phyloP scores from a whole-genome alignment of 2,888 invertebrate genomes.

The Schizaphis graminum region DNA sequence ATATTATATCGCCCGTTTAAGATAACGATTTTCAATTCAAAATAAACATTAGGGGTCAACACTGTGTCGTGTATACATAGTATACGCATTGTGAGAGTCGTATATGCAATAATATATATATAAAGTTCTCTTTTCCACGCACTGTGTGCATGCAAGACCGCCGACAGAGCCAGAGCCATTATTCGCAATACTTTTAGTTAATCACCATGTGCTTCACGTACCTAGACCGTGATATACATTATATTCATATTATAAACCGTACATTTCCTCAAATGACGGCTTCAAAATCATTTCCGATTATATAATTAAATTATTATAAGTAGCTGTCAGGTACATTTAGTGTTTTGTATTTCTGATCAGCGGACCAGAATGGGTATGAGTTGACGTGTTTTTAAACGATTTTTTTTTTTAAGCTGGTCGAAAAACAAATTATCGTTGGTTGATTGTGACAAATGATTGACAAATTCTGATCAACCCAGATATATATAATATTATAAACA shows the following conservation, averaged over 20 bases:
- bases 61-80: not conserved
- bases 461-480: not conserved
- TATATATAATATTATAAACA: not conserved
- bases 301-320: constrained; percentile 15
- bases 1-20: not conserved
- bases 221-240: not conserved
- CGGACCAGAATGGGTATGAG: not conserved
- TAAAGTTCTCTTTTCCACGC: not conserved
- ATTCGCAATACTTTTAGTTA: not conserved
- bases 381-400: not conserved
- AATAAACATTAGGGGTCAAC: constrained; percentile 35
- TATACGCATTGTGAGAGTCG: not conserved
- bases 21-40: constrained; percentile 62
- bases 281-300: not conserved
- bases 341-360: not conserved
- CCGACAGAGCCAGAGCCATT: not conserved
- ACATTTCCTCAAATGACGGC: not conserved
- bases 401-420: not conserved
- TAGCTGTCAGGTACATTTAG: not conserved
- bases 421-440: not conserved
- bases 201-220: not conserved
- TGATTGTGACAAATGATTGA: not conserved
- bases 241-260: not conserved
- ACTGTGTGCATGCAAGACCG: not conserved
- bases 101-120: not conserved